Percentiles rank a stretch among this genome's conserved stretches.
Evolutionary conservation across 2,797 vertebrate species (phyloP).

Genomic region (Phrynocephalus guinanensis): DNA sequence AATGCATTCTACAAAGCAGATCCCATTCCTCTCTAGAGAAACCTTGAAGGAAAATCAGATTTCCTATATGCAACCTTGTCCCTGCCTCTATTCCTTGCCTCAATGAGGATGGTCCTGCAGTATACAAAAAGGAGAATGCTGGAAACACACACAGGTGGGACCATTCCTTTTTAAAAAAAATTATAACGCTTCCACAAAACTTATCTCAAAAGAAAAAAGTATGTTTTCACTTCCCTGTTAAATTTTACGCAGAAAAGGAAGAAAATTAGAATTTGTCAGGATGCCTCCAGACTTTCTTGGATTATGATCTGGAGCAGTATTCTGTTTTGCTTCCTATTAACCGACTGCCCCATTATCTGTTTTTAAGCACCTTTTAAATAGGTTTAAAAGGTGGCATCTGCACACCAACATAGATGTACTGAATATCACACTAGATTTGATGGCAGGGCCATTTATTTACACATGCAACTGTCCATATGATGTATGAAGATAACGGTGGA

Average conservation of each 20-base stretch:
- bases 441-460: background rate
- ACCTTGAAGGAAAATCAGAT: background rate
- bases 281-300: background rate
- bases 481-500: background rate
- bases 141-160: slow-evolving; percentile 12
- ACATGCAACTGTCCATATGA: background rate
- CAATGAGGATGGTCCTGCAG: slow-evolving; percentile 19
- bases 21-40: background rate
- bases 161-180: background rate
- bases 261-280: background rate
- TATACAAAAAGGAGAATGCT: background rate
- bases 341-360: background rate
- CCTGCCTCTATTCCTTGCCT: background rate
- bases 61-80: slow-evolving; percentile 11
- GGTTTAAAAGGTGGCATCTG: background rate
- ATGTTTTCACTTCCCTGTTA: slow-evolving; percentile 7
- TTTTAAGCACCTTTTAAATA: no score
- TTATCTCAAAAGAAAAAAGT: slow-evolving; percentile 40
- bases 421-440: background rate
- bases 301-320: background rate
- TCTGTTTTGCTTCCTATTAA: background rate
- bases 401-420: background rate
- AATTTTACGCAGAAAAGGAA: background rate
- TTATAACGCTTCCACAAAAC: slow-evolving; percentile 35
- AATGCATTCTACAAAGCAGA: slow-evolving; percentile 12